Evolutionary conservation across 2,113 vertebrate species (phyloP).

Genomic region (Rhabdomys dilectus): DNA sequence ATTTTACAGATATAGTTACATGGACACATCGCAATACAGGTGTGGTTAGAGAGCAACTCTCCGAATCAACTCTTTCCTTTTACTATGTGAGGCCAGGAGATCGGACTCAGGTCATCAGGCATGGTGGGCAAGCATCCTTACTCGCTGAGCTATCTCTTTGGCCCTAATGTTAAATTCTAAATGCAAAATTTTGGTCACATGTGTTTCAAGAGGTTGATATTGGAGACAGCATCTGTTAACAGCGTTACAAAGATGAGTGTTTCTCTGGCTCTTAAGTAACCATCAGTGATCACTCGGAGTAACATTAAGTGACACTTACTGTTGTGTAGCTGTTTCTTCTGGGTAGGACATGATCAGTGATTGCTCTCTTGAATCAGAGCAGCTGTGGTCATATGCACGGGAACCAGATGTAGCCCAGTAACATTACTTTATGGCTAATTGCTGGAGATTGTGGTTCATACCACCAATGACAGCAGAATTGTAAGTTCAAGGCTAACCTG

Average conservation of each 20-base stretch:
- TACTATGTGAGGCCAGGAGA: too few relatives aligned
- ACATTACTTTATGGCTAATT: not conserved
- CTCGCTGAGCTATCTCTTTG: not conserved
- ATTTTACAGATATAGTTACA: not conserved
- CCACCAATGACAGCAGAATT: not conserved
- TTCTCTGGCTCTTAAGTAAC: not conserved
- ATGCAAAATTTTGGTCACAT: not conserved
- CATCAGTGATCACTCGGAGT: not conserved
- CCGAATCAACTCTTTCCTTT: not conserved
- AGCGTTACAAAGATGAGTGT: not conserved
- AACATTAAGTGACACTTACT: not conserved
- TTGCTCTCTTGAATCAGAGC: not conserved
- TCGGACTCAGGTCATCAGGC: not conserved
- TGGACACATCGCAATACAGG: not conserved
- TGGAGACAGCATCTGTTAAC: not conserved
- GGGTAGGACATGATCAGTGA: not conserved
- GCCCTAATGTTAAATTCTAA: not conserved
- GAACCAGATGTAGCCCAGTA: not conserved
- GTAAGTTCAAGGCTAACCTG: not conserved
- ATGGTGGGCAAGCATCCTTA: not conserved
- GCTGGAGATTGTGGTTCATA: not conserved
- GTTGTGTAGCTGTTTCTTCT: not conserved
- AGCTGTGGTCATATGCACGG: not conserved
- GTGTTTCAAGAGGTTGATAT: not conserved
- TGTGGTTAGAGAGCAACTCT: not conserved